These are phyloP conservation scores for Horisme vitalbata DNA, from an alignment of 2,888 invertebrate species.

Conservation along the genomic window DNA sequence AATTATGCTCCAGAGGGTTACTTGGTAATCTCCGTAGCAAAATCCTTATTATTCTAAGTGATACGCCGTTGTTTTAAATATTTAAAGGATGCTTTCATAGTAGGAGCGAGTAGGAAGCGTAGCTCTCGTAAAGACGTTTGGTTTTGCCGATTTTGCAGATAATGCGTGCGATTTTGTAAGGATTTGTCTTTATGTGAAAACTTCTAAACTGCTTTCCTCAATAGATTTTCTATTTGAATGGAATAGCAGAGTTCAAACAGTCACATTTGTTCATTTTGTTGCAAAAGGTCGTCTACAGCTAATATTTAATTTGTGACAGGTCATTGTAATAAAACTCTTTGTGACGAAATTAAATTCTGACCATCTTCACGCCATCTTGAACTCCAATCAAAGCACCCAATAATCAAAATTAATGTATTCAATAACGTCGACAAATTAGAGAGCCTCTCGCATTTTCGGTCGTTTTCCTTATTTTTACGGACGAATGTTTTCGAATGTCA, in stretches of 20 bases:
- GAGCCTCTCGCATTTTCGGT: conserved; percentile 29
- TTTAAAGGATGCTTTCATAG: conserved; percentile 40
- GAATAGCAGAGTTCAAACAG: not conserved
- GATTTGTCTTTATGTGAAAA: not conserved
- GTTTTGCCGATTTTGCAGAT: conserved; percentile 3
- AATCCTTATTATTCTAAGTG: conserved; percentile 73
- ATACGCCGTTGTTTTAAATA: conserved; percentile 58
- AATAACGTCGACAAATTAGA: conserved; percentile 37
- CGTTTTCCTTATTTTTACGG: conserved; percentile 43
- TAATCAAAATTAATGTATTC: conserved; percentile 39
- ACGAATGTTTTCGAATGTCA: conserved; percentile 57
- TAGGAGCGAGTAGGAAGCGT: too few species aligned
- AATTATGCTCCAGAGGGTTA: conserved; percentile 72
- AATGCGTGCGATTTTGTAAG: conserved; percentile 30
- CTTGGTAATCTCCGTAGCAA: conserved; percentile 62
- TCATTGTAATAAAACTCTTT: conserved; percentile 14
- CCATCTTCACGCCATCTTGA: conserved; percentile 27
- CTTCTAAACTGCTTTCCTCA: not conserved
- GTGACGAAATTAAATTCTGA: conserved; percentile 15
- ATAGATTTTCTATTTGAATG: not conserved
- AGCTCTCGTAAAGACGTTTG: conserved; percentile 19
- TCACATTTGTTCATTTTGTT: too few species aligned
- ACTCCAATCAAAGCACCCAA: conserved; percentile 34
- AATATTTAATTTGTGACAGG: not conserved
- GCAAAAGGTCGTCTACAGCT: too few species aligned